Evolutionary conservation across 1,140 invertebrate species (phyloP).

Genomic region (Protaetia brevitarsis): DNA sequence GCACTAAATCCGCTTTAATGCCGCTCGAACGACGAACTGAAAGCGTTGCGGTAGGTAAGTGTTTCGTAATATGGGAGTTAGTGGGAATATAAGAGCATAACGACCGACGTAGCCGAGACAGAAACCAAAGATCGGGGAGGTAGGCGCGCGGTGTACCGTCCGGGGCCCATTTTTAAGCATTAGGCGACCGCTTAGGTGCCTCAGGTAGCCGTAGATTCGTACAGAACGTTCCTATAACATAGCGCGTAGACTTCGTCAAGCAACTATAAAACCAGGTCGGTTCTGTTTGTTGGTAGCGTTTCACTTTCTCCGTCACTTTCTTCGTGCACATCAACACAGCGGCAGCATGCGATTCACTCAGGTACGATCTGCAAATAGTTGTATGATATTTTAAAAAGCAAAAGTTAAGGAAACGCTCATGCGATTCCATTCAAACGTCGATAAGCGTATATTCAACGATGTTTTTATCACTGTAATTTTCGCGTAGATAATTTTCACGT

Average conservation of each 20-base stretch:
- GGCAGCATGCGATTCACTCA: background rate
- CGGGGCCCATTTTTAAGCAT: conserved; percentile 19
- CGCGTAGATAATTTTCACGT: background rate
- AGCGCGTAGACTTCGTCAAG: background rate
- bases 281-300: background rate
- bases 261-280: conserved; percentile 1
- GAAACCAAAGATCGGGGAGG: background rate
- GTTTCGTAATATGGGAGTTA: conserved; percentile 4
- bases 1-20: background rate
- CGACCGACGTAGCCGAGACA: background rate
- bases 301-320: conserved; percentile 28
- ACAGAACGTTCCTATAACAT: background rate
- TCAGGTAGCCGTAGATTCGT: background rate
- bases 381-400: no score
- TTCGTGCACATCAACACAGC: conserved; percentile 9
- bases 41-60: conserved; percentile 17
- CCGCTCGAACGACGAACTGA: background rate
- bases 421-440: no score
- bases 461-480: no score
- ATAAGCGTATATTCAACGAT: no score
- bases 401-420: no score
- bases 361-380: background rate
- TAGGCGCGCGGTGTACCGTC: background rate
- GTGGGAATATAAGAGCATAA: background rate
- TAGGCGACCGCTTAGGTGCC: conserved; percentile 8